Evolutionary conservation across 2,113 vertebrate genomes (phyloP), one percentile per base, ranked within the genome.

Genomic region (Psettodes erumei): DNA sequence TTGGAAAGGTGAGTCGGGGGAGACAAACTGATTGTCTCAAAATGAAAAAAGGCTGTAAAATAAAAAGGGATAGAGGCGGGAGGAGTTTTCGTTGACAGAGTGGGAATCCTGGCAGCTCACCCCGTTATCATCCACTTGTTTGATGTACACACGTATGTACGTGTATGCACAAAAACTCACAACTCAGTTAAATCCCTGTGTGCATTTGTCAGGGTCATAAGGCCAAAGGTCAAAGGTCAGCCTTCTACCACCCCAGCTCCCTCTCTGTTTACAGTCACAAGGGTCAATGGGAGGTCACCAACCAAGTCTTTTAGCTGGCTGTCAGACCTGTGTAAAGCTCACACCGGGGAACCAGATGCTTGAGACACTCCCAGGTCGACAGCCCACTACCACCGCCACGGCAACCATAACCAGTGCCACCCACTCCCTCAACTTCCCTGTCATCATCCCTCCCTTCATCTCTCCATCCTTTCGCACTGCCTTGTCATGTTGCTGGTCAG

Each of bases 401-500:
- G 42, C 73, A 47, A 12, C 47, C 35, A 43, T 55, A 18, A 33
- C 6, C 56, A 30, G 51, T 55, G 58, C 84, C 83, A 85, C 77
- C 47, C 62, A 70, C 87, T 63, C 68, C 37, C 67, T 54, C 79
- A 32, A 61, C 40, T 53, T 38, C 45, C 62, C 63, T 61, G 75
- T 75, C 70, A 67, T 62, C 77, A 72, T 79, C 58, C 73, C 12
- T 78, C 64, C 40, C 30, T 79, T 80, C 79, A 84, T 87, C 83
- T 78, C 77, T 72, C 69, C 75, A 60, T 83, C 79, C 60, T 72
- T 76, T 72, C 72, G 45, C 81, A 64, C 68, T 19, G 45, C 55
- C 82, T 79, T 81, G 82, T 89, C 80, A 81, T 60, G 75, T 78
- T 88, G 84, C 88, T 83, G 85, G 85, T 89, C 83, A 78, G 47